Conservation (phyloP, 2,113 vertebrate genomes). For the Rallus limicola region DNA sequence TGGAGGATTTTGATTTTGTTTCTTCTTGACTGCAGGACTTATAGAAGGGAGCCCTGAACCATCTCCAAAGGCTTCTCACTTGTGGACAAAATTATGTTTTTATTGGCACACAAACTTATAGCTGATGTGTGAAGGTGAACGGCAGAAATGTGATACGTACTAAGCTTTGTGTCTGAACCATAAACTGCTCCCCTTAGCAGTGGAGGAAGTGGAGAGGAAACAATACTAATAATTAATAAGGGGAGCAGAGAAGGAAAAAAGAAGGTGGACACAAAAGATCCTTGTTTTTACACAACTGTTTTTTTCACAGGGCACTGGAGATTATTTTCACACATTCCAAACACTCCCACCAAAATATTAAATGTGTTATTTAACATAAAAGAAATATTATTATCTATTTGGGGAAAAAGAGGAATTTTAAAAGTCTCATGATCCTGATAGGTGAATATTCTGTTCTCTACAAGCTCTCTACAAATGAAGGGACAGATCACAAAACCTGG, state of each 20-base stretch:
- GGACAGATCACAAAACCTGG: background rate
- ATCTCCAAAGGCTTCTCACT: background rate
- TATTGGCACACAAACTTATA: background rate
- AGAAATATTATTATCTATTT: background rate
- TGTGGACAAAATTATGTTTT: background rate
- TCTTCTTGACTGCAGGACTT: background rate
- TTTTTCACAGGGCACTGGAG: background rate
- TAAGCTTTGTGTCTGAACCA: background rate
- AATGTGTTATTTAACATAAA: background rate
- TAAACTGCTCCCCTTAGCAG: background rate
- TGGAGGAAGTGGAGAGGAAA: background rate
- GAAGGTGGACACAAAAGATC: background rate
- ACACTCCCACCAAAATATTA: background rate
- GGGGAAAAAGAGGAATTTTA: background rate
- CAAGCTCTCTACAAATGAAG: background rate
- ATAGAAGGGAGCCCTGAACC: background rate
- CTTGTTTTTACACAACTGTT: background rate
- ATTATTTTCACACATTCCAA: background rate
- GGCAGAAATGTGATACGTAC: background rate
- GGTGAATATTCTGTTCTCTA: background rate
- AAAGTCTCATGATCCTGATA: background rate
- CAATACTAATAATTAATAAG: background rate
- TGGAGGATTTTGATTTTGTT: conserved; percentile 5
- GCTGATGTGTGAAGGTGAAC: background rate
- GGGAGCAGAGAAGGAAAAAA: background rate